phyloP scores from a whole-genome alignment of 1,140 invertebrate species.

The Heliconius nattereri region DNA sequence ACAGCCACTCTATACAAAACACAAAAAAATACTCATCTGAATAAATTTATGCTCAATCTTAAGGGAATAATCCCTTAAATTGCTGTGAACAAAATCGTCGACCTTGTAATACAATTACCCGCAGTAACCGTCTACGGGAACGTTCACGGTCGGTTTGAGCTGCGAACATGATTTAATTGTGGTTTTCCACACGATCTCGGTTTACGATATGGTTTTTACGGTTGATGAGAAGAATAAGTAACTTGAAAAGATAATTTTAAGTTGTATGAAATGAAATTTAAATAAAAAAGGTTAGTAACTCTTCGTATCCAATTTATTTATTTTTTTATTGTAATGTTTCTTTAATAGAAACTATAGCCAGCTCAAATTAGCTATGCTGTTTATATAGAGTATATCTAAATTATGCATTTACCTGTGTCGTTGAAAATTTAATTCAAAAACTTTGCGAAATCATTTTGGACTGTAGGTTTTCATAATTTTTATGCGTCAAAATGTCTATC shows the following conservation, averaged over 20 bases:
- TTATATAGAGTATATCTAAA: no score
- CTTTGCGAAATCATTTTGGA: no score
- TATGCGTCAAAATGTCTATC: no score
- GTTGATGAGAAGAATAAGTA: background rate
- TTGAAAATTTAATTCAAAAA: no score
- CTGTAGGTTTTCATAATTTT: no score
- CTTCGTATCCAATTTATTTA: no score
- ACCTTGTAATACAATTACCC: slow-evolving; percentile 11
- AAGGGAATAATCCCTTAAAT: slow-evolving; percentile 11
- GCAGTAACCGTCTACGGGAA: slow-evolving; percentile 7
- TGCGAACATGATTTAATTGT: slow-evolving; percentile 9
- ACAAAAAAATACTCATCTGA: background rate
- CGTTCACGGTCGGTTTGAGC: background rate
- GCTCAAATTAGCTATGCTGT: no score
- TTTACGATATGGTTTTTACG: background rate
- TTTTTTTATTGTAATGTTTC: no score
- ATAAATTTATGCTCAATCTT: slow-evolving; percentile 5
- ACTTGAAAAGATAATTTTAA: background rate
- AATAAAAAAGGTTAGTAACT: no score
- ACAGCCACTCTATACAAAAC: background rate
- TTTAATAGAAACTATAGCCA: no score
- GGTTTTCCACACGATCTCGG: slow-evolving; percentile 3
- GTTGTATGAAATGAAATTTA: background rate
- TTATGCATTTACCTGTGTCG: no score
- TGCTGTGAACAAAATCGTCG: slow-evolving; percentile 8